These are phyloP conservation scores for Corydoras sp. DNA, from an alignment of 2,113 vertebrate species.

Conservation along the genomic window DNA sequence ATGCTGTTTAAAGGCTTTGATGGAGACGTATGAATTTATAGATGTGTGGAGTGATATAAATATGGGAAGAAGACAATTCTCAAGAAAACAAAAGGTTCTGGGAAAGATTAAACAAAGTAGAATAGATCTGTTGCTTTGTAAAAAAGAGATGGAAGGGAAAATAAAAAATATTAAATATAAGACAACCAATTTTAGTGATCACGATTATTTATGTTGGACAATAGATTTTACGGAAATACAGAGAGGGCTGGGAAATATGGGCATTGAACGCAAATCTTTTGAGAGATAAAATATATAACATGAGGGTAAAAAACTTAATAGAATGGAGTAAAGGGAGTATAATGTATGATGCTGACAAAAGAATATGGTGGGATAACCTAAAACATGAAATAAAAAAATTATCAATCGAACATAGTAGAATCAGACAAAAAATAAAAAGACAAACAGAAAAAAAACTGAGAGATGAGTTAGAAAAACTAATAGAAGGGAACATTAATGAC, in stretches of 20 bases:
- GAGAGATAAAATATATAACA: not conserved
- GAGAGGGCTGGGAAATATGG: not conserved
- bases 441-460: too few species aligned
- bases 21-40: not conserved
- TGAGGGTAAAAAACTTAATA: too few species aligned
- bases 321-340: not conserved
- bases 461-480: too few species aligned
- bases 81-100: not conserved
- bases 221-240: not conserved
- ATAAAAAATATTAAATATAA: too few species aligned
- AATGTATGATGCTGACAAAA: not conserved
- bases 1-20: not conserved
- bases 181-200: constrained; percentile 2
- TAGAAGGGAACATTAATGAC: too few species aligned
- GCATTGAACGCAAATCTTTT: not conserved
- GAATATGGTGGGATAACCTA: not conserved
- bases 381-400: too few species aligned
- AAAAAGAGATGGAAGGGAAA: not conserved
- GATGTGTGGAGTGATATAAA: not conserved
- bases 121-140: not conserved
- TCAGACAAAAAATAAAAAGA: too few species aligned
- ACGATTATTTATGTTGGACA: not conserved
- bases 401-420: too few species aligned
- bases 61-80: not conserved
- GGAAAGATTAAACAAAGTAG: not conserved